phyloP scores from a whole-genome alignment of 2,797 vertebrate species.

The Poeciliopsis turneri region DNA sequence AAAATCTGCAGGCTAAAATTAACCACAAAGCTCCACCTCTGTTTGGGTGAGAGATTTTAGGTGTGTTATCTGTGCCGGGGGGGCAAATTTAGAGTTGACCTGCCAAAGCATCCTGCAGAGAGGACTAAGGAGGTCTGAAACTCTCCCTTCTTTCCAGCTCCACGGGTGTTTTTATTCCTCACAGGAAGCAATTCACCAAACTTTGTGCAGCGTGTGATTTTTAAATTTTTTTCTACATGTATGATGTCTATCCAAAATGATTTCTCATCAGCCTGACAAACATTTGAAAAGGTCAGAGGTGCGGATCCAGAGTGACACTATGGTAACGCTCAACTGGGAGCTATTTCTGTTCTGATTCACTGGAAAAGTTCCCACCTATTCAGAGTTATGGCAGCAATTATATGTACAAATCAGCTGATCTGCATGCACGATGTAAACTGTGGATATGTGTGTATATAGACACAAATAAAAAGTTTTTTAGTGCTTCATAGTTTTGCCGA shows the following conservation, averaged over 20 bases:
- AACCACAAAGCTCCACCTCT: slow-evolving; percentile 4
- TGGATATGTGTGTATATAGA: neutral
- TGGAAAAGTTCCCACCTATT: neutral
- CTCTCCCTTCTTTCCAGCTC: neutral
- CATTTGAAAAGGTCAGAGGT: no score
- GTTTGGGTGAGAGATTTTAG: slow-evolving; percentile 1
- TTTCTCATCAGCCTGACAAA: neutral
- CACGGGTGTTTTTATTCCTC: neutral
- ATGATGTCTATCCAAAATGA: neutral
- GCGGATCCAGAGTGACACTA: neutral
- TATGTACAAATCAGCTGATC: neutral
- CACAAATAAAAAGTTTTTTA: neutral
- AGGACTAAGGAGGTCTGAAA: slow-evolving; percentile 6
- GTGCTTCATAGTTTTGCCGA: neutral
- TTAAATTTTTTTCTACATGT: neutral
- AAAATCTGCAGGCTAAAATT: slow-evolving; percentile 4
- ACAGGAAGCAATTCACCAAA: neutral
- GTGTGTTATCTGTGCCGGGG: neutral
- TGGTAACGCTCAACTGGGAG: neutral
- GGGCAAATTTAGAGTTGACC: neutral
- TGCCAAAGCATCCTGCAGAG: slow-evolving; percentile 1
- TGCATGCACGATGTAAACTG: neutral
- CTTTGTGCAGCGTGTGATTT: neutral
- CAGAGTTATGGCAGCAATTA: neutral
- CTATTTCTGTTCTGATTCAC: neutral